These are phyloP conservation scores for Trimorus sp. DNA, from an alignment of 2,888 invertebrate species.

Conservation along the genomic window DNA sequence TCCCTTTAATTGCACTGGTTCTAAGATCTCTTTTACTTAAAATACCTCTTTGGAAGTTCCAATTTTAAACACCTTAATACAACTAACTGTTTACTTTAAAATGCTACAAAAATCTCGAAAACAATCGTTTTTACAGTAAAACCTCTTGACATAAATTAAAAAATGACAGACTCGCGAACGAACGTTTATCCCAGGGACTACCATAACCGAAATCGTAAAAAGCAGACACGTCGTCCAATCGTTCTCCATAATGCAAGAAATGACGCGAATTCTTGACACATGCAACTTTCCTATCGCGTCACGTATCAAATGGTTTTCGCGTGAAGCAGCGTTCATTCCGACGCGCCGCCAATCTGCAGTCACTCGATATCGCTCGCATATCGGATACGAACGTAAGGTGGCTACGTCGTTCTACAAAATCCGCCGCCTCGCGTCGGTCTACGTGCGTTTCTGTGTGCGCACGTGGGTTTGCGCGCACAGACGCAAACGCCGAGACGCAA, in stretches of 20 bases:
- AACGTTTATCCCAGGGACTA: constrained; percentile 28
- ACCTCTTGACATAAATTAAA: background rate
- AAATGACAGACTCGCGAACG: background rate
- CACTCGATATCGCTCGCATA: constrained; percentile 69
- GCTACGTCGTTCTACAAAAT: constrained; percentile 36
- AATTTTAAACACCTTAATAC: too few species aligned
- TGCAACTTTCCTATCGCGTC: constrained; percentile 55
- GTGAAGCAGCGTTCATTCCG: constrained; percentile 67
- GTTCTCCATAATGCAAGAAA: constrained; percentile 51
- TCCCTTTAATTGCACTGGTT: too few species aligned
- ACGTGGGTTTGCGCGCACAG: constrained; percentile 1
- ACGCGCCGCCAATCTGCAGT: constrained; percentile 70
- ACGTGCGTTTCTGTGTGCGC: background rate
- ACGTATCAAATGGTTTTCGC: constrained; percentile 65
- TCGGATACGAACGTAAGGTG: constrained; percentile 52
- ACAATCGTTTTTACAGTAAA: too few species aligned
- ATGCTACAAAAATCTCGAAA: too few species aligned
- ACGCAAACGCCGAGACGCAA: constrained; percentile 13
- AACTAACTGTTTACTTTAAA: too few species aligned
- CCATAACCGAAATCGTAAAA: constrained; percentile 51
- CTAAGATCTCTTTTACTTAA: too few species aligned
- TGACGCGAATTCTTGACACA: constrained; percentile 51
- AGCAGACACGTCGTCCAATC: constrained; percentile 12
- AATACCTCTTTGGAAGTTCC: too few species aligned
- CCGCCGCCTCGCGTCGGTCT: background rate